Evolutionary conservation across 30 jellyfish, hydroid and myxozoan species (phyloP).

Genomic region (Turritopsis rubra): DNA sequence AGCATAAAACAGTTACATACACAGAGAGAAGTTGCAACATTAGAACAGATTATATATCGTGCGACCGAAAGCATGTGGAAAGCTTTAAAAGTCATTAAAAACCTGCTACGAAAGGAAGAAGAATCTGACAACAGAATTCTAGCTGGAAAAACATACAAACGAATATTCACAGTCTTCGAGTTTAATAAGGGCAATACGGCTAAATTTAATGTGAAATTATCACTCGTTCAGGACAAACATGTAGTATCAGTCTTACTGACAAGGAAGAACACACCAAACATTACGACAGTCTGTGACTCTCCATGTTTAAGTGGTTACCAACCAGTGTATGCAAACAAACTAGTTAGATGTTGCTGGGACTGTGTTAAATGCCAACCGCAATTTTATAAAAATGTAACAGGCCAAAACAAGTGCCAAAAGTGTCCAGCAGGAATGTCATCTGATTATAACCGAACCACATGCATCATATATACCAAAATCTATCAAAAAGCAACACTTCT

Average conservation of each 20-base stretch:
- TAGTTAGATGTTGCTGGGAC: slow-evolving; percentile 6
- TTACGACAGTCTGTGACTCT: neutral
- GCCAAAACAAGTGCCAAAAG: neutral
- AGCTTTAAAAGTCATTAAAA: neutral
- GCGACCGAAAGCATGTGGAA: neutral
- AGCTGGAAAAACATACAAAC: neutral
- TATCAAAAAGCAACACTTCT: neutral
- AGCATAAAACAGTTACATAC: neutral
- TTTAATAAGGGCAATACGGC: neutral
- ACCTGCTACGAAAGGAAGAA: neutral
- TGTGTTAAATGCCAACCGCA: neutral
- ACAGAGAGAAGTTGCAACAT: neutral
- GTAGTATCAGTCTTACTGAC: neutral
- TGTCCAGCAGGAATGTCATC: neutral
- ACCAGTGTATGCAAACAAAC: neutral
- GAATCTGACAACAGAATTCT: neutral
- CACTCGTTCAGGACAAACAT: neutral
- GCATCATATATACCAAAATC: neutral
- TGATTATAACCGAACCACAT: neutral
- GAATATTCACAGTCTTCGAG: neutral
- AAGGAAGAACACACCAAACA: neutral
- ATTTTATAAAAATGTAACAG: neutral
- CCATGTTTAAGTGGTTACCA: neutral
- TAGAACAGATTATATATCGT: neutral
- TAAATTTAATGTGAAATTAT: neutral